phyloP scores from a whole-genome alignment of 1,140 invertebrate species.

The Heliothis subflexa region DNA sequence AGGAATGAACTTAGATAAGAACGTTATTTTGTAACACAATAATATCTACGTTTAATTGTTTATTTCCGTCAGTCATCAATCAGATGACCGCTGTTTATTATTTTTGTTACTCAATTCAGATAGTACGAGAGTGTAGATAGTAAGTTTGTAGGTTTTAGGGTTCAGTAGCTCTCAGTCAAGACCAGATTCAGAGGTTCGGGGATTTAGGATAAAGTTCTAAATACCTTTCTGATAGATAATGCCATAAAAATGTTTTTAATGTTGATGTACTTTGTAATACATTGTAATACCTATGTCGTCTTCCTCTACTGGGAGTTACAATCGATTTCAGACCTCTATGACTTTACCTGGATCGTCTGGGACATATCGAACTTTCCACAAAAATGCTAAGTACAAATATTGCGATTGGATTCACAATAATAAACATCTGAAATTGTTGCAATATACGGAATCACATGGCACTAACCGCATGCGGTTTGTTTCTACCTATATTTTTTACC shows the following conservation, averaged over 20 bases:
- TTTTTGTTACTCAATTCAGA: slow-evolving; percentile 7
- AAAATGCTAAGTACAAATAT: too few relatives aligned
- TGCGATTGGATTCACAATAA: too few relatives aligned
- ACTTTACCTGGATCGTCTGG: too few relatives aligned
- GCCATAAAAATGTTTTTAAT: too few relatives aligned
- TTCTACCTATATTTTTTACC: background rate
- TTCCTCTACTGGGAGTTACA: too few relatives aligned
- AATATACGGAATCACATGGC: background rate
- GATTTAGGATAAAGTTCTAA: too few relatives aligned
- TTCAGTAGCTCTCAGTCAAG: background rate
- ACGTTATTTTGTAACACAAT: background rate
- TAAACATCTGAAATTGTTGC: background rate
- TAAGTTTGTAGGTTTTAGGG: background rate
- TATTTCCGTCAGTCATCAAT: slow-evolving; percentile 9
- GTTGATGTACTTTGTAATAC: too few relatives aligned
- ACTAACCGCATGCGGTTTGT: background rate
- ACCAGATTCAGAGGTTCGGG: too few relatives aligned
- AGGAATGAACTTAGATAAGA: background rate
- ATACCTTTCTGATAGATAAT: too few relatives aligned
- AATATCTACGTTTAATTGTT: slow-evolving; percentile 7
- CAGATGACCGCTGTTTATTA: background rate
- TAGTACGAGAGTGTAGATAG: background rate
- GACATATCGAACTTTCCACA: too few relatives aligned
- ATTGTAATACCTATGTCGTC: too few relatives aligned
- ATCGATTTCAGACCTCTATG: too few relatives aligned